Evolutionary conservation across 2,797 vertebrate genomes (phyloP).

Genomic region (Cirrhinus mrigala): DNA sequence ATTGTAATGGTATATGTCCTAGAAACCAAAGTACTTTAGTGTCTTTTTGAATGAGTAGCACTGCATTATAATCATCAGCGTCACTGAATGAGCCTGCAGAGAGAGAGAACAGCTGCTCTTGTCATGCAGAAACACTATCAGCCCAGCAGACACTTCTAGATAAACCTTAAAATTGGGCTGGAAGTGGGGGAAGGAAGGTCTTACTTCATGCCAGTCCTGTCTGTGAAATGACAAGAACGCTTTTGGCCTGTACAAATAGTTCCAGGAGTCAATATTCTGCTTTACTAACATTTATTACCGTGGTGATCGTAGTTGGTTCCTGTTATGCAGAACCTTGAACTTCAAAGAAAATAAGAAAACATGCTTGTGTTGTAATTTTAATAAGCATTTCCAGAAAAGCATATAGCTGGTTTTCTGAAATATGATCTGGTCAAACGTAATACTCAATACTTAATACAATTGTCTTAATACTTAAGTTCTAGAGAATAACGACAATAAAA

Average conservation of each 20-base stretch:
- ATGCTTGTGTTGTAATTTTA: not conserved
- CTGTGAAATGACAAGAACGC: not conserved
- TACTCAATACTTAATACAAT: too few species aligned
- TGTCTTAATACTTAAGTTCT: not conserved
- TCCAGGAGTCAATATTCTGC: not conserved
- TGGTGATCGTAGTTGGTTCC: not conserved
- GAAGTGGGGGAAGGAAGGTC: not conserved
- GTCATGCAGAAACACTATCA: slow-evolving; percentile 12
- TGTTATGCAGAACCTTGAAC: not conserved
- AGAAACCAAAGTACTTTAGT: not conserved
- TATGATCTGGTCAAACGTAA: not conserved
- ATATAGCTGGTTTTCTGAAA: not conserved
- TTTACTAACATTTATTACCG: not conserved
- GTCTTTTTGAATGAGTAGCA: not conserved
- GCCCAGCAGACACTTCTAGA: not conserved
- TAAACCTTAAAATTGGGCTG: not conserved
- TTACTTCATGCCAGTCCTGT: not conserved
- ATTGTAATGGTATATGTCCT: not conserved
- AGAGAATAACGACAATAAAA: not conserved
- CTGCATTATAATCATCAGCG: not conserved
- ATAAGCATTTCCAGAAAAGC: too few species aligned
- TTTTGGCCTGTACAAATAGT: not conserved
- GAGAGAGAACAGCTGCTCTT: slow-evolving; percentile 17
- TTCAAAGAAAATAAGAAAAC: not conserved
- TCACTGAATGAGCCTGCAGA: not conserved